phyloP scores from a whole-genome alignment of 2,888 invertebrate genomes.

The Mellilla xanthometata region DNA sequence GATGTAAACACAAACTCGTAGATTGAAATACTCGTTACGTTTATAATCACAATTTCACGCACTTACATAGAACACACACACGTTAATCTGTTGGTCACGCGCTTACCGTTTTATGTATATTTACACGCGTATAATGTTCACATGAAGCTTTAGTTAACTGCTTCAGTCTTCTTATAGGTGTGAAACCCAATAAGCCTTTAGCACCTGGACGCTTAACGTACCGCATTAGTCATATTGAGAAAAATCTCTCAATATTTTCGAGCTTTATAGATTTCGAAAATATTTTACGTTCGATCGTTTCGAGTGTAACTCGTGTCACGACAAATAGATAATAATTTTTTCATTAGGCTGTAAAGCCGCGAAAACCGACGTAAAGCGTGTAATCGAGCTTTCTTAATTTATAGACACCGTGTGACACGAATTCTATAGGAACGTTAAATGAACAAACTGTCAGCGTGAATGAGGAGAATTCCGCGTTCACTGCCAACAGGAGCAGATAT shows the following conservation, averaged over 20 bases:
- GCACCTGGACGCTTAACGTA: slow-evolving; percentile 22
- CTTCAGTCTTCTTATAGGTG: slow-evolving; percentile 25
- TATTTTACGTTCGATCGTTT: slow-evolving; percentile 23
- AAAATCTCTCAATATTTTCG: slow-evolving; percentile 14
- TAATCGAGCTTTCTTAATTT: slow-evolving; percentile 29
- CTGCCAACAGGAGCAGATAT: slow-evolving; percentile 52
- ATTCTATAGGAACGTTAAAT: background rate
- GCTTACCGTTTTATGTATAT: slow-evolving; percentile 50
- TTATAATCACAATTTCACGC: slow-evolving; percentile 78
- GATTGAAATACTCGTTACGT: slow-evolving; percentile 54
- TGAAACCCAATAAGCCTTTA: slow-evolving; percentile 19
- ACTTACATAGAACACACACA: slow-evolving; percentile 65
- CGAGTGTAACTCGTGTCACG: slow-evolving; percentile 20
- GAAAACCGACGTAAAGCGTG: slow-evolving; percentile 26
- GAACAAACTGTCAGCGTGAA: slow-evolving; percentile 16
- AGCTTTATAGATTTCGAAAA: slow-evolving; percentile 26
- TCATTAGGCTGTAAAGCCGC: slow-evolving; percentile 31
- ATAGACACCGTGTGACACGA: slow-evolving; percentile 21
- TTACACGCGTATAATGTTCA: slow-evolving; percentile 34
- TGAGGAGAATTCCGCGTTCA: slow-evolving; percentile 53
- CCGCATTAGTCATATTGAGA: slow-evolving; percentile 28
- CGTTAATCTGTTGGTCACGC: slow-evolving; percentile 74
- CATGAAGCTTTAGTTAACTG: slow-evolving; percentile 18
- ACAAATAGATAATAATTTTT: slow-evolving; percentile 31
- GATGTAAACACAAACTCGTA: slow-evolving; percentile 9